Evolutionary conservation across 2,888 invertebrate genomes (phyloP).

Genomic region (Choristoneura rosaceana): DNA sequence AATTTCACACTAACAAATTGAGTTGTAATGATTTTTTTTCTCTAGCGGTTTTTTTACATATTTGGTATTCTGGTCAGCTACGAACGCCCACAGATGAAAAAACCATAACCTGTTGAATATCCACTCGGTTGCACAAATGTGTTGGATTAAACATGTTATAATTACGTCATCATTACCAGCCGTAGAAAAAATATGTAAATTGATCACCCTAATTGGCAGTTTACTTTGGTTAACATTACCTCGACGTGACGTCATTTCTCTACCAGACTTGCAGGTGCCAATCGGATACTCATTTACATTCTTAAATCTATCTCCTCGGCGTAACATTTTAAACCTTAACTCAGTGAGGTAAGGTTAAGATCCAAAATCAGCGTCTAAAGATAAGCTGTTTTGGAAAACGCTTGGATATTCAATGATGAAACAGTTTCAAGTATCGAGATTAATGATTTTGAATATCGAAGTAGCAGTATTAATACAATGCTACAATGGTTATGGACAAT

Average conservation of each 20-base stretch:
- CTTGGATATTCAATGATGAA: slow-evolving; percentile 25
- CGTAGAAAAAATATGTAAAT: slow-evolving; percentile 51
- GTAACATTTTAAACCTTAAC: slow-evolving; percentile 27
- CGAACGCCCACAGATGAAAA: slow-evolving; percentile 17
- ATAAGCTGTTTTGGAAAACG: slow-evolving; percentile 17
- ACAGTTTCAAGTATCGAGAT: slow-evolving; percentile 39
- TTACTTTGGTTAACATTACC: slow-evolving; percentile 48
- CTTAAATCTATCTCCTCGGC: slow-evolving; percentile 52
- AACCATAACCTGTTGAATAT: slow-evolving; percentile 11
- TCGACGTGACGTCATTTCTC: slow-evolving; percentile 66
- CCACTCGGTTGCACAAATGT: slow-evolving; percentile 11
- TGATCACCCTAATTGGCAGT: slow-evolving; percentile 54
- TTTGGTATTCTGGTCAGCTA: slow-evolving; percentile 20
- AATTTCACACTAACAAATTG: slow-evolving; percentile 21
- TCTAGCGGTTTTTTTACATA: background rate
- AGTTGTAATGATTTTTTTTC: slow-evolving; percentile 8
- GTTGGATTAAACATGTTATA: slow-evolving; percentile 57
- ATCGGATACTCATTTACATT: slow-evolving; percentile 70
- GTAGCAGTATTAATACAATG: slow-evolving; percentile 45
- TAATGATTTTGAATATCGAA: slow-evolving; percentile 45
- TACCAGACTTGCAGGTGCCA: slow-evolving; percentile 80
- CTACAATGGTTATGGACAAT: slow-evolving; percentile 50
- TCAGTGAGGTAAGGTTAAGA: slow-evolving; percentile 2
- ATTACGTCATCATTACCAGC: slow-evolving; percentile 46
- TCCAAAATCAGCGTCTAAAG: background rate